Conservation (phyloP, 2,797 vertebrate species). For the Sebastes flavidus region DNA sequence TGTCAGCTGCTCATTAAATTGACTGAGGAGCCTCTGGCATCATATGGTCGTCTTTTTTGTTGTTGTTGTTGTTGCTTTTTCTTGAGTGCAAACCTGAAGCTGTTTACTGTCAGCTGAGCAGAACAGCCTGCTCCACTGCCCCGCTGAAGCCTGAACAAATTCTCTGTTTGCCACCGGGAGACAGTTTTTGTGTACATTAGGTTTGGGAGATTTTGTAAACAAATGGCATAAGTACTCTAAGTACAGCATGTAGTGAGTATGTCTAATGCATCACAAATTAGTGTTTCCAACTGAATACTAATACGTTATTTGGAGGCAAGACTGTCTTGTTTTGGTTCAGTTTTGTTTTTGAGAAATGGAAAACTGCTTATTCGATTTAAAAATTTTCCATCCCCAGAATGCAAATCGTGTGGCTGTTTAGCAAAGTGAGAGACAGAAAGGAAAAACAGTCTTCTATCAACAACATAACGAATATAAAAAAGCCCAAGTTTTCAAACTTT, state of each 20-base stretch:
- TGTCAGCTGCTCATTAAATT: constrained; percentile 46
- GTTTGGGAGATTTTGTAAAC: constrained; percentile 46
- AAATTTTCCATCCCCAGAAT: constrained; percentile 29
- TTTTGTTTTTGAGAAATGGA: constrained; percentile 46
- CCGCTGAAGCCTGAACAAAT: constrained; percentile 40
- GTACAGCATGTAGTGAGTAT: constrained; percentile 23
- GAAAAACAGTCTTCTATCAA: constrained; percentile 15
- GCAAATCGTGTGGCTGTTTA: constrained; percentile 36
- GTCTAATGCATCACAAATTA: constrained; percentile 55
- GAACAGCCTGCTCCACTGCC: constrained; percentile 28
- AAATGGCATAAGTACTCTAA: constrained; percentile 37
- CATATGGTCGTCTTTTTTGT: background rate
- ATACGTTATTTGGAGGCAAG: constrained; percentile 45
- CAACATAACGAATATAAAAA: constrained; percentile 35
- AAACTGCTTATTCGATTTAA: constrained; percentile 44
- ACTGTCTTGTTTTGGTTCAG: constrained; percentile 44
- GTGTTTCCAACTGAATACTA: constrained; percentile 48
- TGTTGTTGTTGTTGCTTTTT: constrained; percentile 1
- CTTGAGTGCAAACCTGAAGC: constrained; percentile 15
- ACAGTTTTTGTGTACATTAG: constrained; percentile 47
- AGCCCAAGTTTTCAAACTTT: constrained; percentile 16
- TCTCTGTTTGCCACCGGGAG: constrained; percentile 26
- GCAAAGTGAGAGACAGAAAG: background rate
- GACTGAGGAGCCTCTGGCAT: constrained; percentile 33
- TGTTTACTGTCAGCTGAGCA: constrained; percentile 40